phyloP scores from a whole-genome alignment of 2,113 vertebrate species.

The Spheniscus mendiculus region DNA sequence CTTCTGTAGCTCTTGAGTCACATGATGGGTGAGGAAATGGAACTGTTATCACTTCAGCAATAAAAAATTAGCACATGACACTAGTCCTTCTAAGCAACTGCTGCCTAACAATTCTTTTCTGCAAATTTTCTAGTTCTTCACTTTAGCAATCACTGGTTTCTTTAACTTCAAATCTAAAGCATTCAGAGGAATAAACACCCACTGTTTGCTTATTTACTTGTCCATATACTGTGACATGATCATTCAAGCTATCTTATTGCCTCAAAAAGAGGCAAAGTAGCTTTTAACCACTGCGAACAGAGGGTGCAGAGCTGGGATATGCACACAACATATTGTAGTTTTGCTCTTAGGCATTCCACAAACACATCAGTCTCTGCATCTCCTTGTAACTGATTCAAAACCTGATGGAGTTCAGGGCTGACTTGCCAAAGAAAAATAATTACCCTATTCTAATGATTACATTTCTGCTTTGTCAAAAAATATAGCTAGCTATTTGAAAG shows the following conservation, averaged over 20 bases:
- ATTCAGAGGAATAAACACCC: neutral
- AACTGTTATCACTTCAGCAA: neutral
- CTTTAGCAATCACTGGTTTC: neutral
- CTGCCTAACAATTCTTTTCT: neutral
- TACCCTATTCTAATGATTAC: neutral
- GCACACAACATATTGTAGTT: neutral
- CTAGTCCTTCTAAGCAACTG: neutral
- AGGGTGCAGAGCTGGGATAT: neutral
- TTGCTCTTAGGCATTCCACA: neutral
- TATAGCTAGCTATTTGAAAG: neutral
- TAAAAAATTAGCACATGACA: neutral
- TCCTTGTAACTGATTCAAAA: neutral
- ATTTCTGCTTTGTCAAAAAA: neutral
- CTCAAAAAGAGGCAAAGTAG: neutral
- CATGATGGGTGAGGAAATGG: neutral
- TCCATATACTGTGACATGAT: neutral
- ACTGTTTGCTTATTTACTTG: neutral
- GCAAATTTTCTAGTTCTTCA: neutral
- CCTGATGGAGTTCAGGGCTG: neutral
- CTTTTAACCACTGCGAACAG: neutral
- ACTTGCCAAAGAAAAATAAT: neutral
- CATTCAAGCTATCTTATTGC: neutral
- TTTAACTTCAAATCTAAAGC: neutral
- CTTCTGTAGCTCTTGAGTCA: neutral
- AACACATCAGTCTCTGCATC: neutral